Evolutionary conservation across 2,888 invertebrate species (phyloP), one percentile per base, ranked within the genome.

Genomic region (Andrena bucephala): DNA sequence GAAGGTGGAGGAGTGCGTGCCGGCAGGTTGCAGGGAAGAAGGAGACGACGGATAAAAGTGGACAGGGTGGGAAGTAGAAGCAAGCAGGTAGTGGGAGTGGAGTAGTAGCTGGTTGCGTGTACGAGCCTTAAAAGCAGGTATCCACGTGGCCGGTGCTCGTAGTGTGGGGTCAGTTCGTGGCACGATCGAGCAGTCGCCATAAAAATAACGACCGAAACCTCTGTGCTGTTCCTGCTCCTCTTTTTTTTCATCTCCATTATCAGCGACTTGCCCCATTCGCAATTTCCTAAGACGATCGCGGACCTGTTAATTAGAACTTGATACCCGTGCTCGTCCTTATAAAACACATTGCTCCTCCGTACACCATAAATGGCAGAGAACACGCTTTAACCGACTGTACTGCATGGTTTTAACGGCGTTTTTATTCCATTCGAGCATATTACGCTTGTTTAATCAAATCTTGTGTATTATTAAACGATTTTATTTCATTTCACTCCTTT

Each of bases 1-100:
- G 76, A 79, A 85, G 87, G 81, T 81, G 87, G 83, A 85, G 85
- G 75, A 71, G 84, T 83, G 75, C 67, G 78, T 79, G 81, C 72
- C 76, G 65, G 68, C 83, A 76, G 81, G 62, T 65, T 67, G 52
- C 42, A 42, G 72, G 63, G 83, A 63, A 74, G 81, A 79, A 62
- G 52, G 84, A 83, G 83, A 81, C 52, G 72, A 68, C 33, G 72
- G 57, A 78, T 73, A 75, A 85, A 75, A 78, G 81, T 71, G 81
- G 74, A 59, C 52, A 52, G 77, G 72, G 73, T 75, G 81, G 74
- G 81, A 83, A 74, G 65, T 57, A 77, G 66, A 73, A 72, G 42
- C 73, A 50, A 83, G 29, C 84, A 81, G 83, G 84, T 84, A 86
- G 88, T 87, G 87, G 87, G 86, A 84, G 85, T 76, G 31, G 65